Evolutionary conservation across 1,140 invertebrate species (phyloP), one percentile per base, ranked within the genome.

Genomic region (Eupristina koningsbergeri): DNA sequence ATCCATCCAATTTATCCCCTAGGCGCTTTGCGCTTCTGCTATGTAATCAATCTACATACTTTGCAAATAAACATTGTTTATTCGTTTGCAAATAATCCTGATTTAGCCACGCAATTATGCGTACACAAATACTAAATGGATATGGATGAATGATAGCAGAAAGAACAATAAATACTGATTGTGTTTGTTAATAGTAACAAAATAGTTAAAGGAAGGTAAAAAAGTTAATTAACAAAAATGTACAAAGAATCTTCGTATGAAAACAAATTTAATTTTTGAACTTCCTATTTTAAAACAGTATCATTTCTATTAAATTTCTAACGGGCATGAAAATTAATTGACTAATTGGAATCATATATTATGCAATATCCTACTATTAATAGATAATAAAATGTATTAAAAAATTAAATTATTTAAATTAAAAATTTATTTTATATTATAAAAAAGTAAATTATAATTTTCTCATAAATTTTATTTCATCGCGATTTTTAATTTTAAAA

Each of bases 41-140:
- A 6, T 26, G 53, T 36, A 47, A 81, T 75, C 41, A 71, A 64
- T 63, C 36, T 31, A 29, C 39, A 53, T 74, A 74, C 39, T 81
- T 81, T 81, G 13, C 39, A 75, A 75, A 75, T 63, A 81, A 75
- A 81, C 39, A 75, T 47, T 81, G 71, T 81, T 64, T 45, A 64
- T 75, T 58, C 71, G 71, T 81, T 75, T 64, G 26, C 80, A 64
- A 81, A 81, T 47, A 26, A 81, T 81, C 29, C 22, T 15, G 53
- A 73, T 26, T 81, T 50, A 75, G 26, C 15, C 29, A 74, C 19
- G 22, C 41, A 50, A 64, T 81, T 47, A 75, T 22, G 11, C 53
- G 1, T 36, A 41, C 34, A 73, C 9, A 75, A 74, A 75, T 64
- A 22, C 15, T 22, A 45, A 58, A 81, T 63, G 47, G n/a, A 81